Evolutionary conservation across 1,140 invertebrate species (phyloP).

Genomic region (Aphelinus certus): DNA sequence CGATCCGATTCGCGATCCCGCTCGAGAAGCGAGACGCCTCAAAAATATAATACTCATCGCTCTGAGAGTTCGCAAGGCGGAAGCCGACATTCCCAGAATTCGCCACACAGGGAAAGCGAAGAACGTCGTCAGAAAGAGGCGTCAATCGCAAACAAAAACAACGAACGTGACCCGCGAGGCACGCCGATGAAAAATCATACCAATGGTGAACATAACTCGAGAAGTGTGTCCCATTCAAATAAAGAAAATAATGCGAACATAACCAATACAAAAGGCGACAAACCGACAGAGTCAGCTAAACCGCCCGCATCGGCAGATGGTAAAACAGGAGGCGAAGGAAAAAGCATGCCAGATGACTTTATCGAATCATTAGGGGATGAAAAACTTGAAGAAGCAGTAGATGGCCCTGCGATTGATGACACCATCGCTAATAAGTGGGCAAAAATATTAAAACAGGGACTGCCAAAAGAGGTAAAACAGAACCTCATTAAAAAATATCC

Average conservation of each 20-base stretch:
- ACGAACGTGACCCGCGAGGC: background rate
- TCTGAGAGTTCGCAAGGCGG: too few species aligned
- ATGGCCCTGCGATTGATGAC: background rate
- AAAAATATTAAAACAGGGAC: background rate
- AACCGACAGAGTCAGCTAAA: background rate
- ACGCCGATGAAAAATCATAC: background rate
- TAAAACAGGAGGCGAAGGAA: background rate
- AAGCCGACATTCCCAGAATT: too few species aligned
- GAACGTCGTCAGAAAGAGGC: too few species aligned
- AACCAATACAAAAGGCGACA: background rate
- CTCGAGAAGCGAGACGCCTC: too few species aligned
- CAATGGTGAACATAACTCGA: background rate
- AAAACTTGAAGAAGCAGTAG: background rate
- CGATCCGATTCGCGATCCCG: too few species aligned
- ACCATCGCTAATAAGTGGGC: background rate
- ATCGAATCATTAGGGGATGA: background rate
- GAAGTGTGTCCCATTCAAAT: background rate
- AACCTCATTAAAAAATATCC: constrained; percentile 9
- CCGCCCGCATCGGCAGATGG: background rate
- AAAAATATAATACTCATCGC: too few species aligned
- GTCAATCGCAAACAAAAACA: too few species aligned
- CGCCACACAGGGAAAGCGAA: too few species aligned
- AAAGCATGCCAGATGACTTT: background rate
- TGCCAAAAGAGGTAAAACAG: background rate
- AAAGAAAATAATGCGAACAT: background rate